Evolutionary conservation across 2,113 vertebrate genomes (phyloP).

Genomic region (Trematomus loennbergii): DNA sequence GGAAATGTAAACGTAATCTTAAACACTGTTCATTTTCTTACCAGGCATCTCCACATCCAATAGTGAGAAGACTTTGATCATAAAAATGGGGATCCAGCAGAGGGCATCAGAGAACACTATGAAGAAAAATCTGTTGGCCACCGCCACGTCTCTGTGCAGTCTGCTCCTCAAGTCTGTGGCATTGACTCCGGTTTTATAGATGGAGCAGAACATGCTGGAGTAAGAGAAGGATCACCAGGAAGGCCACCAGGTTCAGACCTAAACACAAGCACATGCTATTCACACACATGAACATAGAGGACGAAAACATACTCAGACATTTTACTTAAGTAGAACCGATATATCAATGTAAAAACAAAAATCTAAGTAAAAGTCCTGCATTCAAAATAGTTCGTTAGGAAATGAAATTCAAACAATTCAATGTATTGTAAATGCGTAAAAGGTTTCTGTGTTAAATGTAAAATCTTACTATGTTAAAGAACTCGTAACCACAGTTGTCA

Average conservation of each 20-base stretch:
- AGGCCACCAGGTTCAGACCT: constrained; percentile 87
- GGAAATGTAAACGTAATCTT: neutral
- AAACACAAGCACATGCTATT: constrained; percentile 32
- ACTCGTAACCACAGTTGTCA: no score
- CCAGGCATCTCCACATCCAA: constrained; percentile 86
- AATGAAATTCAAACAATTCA: no score
- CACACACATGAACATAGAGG: constrained; percentile 12
- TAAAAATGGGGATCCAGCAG: constrained; percentile 91
- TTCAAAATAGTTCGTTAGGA: no score
- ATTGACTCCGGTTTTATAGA: constrained; percentile 84
- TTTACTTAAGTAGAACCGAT: neutral
- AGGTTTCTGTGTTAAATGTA: no score
- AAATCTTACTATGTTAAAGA: no score
- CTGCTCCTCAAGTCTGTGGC: constrained; percentile 81
- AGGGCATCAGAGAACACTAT: constrained; percentile 92
- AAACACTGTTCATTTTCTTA: constrained; percentile 25
- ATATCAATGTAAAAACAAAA: no score
- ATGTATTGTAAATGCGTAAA: no score
- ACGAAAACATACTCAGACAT: neutral
- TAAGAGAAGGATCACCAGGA: constrained; percentile 85
- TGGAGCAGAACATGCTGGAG: constrained; percentile 86
- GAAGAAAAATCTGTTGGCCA: constrained; percentile 87
- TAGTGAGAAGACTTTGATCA: constrained; percentile 85
- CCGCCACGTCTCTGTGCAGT: constrained; percentile 79
- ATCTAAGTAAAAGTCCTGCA: no score